Conservation (phyloP, 1,140 invertebrate species). For the Proctacanthus coquilletti region DNA sequence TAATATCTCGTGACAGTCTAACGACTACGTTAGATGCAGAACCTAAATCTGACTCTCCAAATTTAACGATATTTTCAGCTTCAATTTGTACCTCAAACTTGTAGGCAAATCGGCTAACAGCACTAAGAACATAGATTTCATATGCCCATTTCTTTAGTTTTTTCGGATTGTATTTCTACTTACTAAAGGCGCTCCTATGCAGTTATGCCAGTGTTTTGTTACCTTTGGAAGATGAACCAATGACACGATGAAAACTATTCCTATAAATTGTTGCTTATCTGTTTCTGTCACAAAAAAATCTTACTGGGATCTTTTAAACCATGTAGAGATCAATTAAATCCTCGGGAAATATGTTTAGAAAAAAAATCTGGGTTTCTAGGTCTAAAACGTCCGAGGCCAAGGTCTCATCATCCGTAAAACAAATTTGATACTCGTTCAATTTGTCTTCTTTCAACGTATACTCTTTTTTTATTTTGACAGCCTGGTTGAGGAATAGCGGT, state of each 20-base stretch:
- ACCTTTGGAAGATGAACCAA: constrained; percentile 6
- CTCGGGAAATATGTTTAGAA: too few species aligned
- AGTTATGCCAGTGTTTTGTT: constrained; percentile 4
- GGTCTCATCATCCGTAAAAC: too few species aligned
- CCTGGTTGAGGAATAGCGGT: too few species aligned
- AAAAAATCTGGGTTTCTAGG: too few species aligned
- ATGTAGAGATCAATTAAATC: too few species aligned
- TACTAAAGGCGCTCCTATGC: constrained; percentile 3
- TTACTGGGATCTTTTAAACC: too few species aligned
- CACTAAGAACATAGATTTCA: constrained; percentile 22
- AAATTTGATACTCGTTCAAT: too few species aligned
- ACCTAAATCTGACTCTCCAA: constrained; percentile 13
- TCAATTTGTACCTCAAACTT: constrained; percentile 23
- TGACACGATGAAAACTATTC: constrained; percentile 4
- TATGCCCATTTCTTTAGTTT: constrained; percentile 5
- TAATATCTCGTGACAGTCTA: constrained; percentile 3
- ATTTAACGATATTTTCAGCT: constrained; percentile 8
- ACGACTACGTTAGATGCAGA: constrained; percentile 11
- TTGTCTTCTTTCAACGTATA: too few species aligned
- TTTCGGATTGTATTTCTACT: constrained; percentile 5
- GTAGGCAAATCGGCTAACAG: constrained; percentile 23
- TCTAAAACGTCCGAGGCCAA: too few species aligned
- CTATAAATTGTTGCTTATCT: constrained; percentile 7
- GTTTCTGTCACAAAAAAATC: too few species aligned
- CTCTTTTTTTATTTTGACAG: too few species aligned